Conservation (phyloP, 2,113 vertebrate genomes). For the Phocoena sinus region DNA sequence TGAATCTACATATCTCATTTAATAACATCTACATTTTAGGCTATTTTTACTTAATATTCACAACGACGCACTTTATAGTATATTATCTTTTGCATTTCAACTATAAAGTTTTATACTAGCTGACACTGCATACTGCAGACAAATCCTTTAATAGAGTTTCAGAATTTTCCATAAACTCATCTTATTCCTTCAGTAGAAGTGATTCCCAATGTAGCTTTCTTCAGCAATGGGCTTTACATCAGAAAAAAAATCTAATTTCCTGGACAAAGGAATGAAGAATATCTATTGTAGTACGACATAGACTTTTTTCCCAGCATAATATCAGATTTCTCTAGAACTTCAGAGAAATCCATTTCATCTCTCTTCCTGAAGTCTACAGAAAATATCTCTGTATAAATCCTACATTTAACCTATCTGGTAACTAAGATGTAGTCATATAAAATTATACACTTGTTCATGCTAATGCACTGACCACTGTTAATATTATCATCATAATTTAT, state of each 20-base stretch:
- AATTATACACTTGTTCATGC: background rate
- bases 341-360: background rate
- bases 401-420: background rate
- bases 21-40: background rate
- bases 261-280: background rate
- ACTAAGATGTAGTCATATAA: background rate
- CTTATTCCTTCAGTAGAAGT: background rate
- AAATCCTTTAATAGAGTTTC: slow-evolving; percentile 35
- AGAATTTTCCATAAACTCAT: slow-evolving; percentile 21
- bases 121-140: background rate
- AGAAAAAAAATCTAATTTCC: slow-evolving; percentile 28
- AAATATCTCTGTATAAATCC: background rate
- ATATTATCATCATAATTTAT: background rate
- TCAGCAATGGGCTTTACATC: background rate
- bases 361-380: background rate
- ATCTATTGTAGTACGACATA: background rate
- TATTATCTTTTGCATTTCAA: background rate
- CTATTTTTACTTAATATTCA: slow-evolving; percentile 31
- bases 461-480: background rate
- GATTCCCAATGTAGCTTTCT: background rate
- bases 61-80: background rate
- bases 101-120: background rate
- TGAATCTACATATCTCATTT: background rate
- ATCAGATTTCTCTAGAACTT: background rate
- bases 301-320: background rate